Percentiles rank a stretch among this genome's conserved stretches.
phyloP scores from a whole-genome alignment of 1,140 invertebrate genomes.

The Diplogasteroides magnus region DNA sequence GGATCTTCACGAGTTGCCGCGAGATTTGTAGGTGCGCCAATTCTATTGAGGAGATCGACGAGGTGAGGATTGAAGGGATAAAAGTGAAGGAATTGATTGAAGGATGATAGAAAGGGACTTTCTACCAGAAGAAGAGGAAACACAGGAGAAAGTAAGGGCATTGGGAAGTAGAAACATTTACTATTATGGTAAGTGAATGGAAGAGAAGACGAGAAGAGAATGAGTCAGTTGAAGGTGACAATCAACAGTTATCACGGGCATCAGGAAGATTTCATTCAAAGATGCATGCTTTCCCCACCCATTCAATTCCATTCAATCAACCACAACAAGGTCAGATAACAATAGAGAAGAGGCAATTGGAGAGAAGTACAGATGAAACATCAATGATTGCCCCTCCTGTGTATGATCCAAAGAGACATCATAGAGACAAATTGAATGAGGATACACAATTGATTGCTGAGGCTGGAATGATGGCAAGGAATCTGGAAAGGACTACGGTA shows the following conservation, averaged over 20 bases:
- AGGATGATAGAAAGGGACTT: no score
- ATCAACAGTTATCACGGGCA: neutral
- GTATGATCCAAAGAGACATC: neutral
- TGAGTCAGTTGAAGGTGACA: constrained; percentile 14
- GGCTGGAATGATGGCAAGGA: neutral
- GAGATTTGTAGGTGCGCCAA: no score
- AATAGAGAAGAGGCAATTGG: neutral
- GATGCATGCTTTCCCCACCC: neutral
- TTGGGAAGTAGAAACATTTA: no score
- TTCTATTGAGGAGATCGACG: no score
- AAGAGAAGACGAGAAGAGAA: no score
- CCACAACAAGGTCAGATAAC: neutral
- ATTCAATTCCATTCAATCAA: neutral
- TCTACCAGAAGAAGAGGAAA: no score
- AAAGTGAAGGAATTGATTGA: no score
- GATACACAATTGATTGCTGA: neutral
- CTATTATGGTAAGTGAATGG: no score
- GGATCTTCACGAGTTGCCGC: no score
- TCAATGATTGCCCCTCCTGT: neutral
- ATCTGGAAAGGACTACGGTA: neutral
- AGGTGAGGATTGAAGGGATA: no score
- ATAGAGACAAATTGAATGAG: neutral
- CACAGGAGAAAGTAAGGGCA: no score
- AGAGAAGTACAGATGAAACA: neutral
- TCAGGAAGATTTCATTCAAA: neutral